Conservation (phyloP, 2,797 vertebrate species). For the Hoplostethus mediterraneus region DNA sequence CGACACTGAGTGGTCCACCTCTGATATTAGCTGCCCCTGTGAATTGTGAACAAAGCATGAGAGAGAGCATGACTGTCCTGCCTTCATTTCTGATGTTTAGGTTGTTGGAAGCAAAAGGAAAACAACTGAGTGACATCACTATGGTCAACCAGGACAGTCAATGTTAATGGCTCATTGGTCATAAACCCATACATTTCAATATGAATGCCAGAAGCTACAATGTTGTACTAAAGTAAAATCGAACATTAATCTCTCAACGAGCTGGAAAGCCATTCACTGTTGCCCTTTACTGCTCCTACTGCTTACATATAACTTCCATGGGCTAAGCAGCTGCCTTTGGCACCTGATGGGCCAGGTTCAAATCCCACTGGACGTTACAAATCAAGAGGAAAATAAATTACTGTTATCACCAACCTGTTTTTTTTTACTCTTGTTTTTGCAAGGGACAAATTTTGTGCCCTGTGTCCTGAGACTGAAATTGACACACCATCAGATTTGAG, state of each 20-base stretch:
- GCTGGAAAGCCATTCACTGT: not conserved
- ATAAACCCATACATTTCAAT: not conserved
- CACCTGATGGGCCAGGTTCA: no score
- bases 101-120: no score
- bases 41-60: not conserved
- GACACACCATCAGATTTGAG: not conserved
- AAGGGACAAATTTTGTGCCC: no score
- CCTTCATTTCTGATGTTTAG: no score
- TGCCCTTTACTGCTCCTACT: no score
- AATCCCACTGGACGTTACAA: constrained; percentile 7
- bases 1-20: not conserved
- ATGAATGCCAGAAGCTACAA: not conserved
- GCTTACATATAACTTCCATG: not conserved
- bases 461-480: no score
- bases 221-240: constrained; percentile 1
- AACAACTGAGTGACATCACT: no score
- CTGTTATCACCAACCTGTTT: no score
- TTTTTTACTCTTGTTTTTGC: no score
- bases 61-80: not conserved
- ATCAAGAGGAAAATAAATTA: not conserved
- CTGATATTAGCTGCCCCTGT: constrained; percentile 6
- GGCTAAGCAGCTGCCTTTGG: not conserved
- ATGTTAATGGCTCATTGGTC: no score
- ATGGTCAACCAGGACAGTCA: no score
- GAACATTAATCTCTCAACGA: not conserved